Evolutionary conservation across 2,888 invertebrate species (phyloP).

Genomic region (Schizaphis graminum): DNA sequence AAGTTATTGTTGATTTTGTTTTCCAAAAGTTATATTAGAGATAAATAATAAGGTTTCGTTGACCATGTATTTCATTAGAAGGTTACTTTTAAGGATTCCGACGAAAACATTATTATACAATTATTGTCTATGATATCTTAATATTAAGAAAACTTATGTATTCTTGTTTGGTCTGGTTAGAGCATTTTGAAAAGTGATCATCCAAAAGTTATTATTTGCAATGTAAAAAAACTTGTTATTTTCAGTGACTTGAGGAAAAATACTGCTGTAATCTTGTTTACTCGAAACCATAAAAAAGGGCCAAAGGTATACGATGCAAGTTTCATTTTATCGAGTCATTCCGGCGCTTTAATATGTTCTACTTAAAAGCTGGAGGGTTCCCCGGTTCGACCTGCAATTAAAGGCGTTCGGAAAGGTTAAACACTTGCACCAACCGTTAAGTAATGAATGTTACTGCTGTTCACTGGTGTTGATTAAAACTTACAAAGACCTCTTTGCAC

Average conservation of each 20-base stretch:
- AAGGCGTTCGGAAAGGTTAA: slow-evolving; percentile 62
- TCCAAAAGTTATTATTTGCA: background rate
- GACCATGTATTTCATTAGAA: background rate
- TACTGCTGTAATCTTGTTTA: slow-evolving; percentile 41
- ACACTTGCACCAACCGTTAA: slow-evolving; percentile 59
- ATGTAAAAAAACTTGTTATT: slow-evolving; percentile 25
- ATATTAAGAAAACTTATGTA: background rate
- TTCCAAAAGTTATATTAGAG: background rate
- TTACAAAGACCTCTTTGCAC: slow-evolving; percentile 60
- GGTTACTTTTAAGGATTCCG: slow-evolving; percentile 42
- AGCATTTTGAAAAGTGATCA: slow-evolving; percentile 1
- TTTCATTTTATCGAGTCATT: slow-evolving; percentile 64
- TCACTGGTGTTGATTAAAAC: slow-evolving; percentile 65
- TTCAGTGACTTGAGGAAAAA: background rate
- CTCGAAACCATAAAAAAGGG: slow-evolving; percentile 56
- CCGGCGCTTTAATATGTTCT: slow-evolving; percentile 59
- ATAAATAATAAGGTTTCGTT: slow-evolving; percentile 43
- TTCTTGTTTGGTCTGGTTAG: background rate
- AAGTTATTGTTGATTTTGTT: background rate
- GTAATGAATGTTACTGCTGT: slow-evolving; percentile 62
- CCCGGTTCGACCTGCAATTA: slow-evolving; percentile 56
- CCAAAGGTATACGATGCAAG: slow-evolving; percentile 61
- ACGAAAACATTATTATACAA: slow-evolving; percentile 9
- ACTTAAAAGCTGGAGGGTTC: slow-evolving; percentile 56
- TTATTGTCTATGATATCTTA: background rate